Percentiles rank a stretch among this genome's conserved stretches.
These are phyloP conservation scores for Notarius lentiginosus DNA, from an alignment of 2,113 vertebrate genomes.

Conservation along the genomic window DNA sequence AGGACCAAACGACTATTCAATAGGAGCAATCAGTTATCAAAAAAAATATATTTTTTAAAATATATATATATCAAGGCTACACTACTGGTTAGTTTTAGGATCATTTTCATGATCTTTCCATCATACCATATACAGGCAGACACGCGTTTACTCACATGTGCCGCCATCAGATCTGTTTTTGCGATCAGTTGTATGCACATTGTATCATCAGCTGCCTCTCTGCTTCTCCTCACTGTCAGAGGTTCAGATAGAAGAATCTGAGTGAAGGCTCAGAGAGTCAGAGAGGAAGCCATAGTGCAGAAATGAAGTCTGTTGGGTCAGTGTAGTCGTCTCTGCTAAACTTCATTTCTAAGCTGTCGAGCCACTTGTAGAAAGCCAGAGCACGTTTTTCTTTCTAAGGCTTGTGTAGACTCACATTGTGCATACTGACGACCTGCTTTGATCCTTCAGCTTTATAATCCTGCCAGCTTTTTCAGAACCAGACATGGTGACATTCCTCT, in stretches of 20 bases:
- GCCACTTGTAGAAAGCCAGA: constrained; percentile 27
- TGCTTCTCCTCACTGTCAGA: constrained; percentile 30
- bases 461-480: constrained; percentile 33
- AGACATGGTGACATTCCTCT: constrained; percentile 39
- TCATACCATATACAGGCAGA: constrained; percentile 12
- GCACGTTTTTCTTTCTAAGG: constrained; percentile 2
- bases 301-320: constrained; percentile 43
- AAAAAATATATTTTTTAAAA: not conserved
- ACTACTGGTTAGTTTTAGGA: not conserved
- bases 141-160: constrained; percentile 2
- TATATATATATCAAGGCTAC: not conserved
- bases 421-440: constrained; percentile 3
- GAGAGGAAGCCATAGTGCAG: not conserved
- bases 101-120: not conserved
- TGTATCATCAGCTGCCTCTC: not conserved
- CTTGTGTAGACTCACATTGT: constrained; percentile 10
- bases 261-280: constrained; percentile 21
- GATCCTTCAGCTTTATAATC: constrained; percentile 9
- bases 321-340: constrained; percentile 25
- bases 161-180: constrained; percentile 10
- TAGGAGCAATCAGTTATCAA: not conserved
- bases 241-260: constrained; percentile 17
- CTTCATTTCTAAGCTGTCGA: constrained; percentile 13
- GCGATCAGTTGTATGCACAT: not conserved
- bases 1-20: not conserved